These are phyloP conservation scores for Toxotes chatareus DNA, from an alignment of 2,113 vertebrate genomes.

Conservation along the genomic window DNA sequence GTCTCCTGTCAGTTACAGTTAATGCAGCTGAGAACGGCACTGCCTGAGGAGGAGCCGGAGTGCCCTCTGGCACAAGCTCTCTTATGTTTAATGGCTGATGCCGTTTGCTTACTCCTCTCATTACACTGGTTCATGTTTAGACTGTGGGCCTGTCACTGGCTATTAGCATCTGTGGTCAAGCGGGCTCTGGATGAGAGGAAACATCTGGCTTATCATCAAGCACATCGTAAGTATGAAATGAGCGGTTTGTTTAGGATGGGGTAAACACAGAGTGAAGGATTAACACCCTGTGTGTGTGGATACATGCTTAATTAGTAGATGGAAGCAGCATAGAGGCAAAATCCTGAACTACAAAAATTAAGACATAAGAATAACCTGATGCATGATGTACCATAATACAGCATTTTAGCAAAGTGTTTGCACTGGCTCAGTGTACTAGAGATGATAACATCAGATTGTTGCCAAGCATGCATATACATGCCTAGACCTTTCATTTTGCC, in stretches of 20 bases:
- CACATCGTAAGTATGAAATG: slow-evolving; percentile 57
- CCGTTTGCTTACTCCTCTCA: slow-evolving; percentile 77
- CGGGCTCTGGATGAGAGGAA: slow-evolving; percentile 62
- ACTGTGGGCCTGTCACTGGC: slow-evolving; percentile 69
- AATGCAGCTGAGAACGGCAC: slow-evolving; percentile 52
- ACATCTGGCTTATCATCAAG: slow-evolving; percentile 70
- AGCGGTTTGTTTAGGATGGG: slow-evolving; percentile 47
- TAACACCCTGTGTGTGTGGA: slow-evolving; percentile 12
- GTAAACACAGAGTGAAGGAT: slow-evolving; percentile 40
- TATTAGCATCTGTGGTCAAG: slow-evolving; percentile 77
- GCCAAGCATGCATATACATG: neutral
- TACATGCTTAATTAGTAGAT: slow-evolving; percentile 32
- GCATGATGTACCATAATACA: neutral
- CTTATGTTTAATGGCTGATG: slow-evolving; percentile 75
- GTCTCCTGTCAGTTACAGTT: slow-evolving; percentile 71
- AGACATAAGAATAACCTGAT: neutral
- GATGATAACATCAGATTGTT: neutral
- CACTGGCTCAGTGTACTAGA: neutral
- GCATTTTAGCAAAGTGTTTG: neutral
- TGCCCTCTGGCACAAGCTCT: slow-evolving; percentile 70
- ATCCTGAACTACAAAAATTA: neutral
- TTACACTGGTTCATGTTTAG: slow-evolving; percentile 74
- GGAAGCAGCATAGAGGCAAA: slow-evolving; percentile 15
- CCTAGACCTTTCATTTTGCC: too few species aligned
- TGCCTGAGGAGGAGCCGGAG: slow-evolving; percentile 62